Conservation (phyloP, 2,888 invertebrate genomes). For the Hartigia nigra region DNA sequence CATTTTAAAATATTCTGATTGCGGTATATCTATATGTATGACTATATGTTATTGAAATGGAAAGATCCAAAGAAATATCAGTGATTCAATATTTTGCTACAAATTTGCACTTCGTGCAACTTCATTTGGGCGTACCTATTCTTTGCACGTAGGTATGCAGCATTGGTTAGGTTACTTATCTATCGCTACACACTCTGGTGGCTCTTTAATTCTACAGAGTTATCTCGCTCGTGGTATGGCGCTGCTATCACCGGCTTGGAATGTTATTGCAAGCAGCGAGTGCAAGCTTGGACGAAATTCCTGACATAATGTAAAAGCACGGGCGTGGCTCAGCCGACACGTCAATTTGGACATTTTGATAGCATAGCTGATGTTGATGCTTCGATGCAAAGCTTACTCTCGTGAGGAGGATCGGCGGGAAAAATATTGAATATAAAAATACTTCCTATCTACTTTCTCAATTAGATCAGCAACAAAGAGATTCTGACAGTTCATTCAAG, state of each 20-base stretch:
- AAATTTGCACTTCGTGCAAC: neutral
- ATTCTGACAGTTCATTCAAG: too few species aligned
- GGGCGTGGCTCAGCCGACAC: constrained; percentile 13
- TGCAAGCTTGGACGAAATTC: constrained; percentile 41
- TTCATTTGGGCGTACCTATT: neutral
- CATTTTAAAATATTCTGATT: neutral
- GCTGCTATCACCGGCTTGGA: constrained; percentile 23
- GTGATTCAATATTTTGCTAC: neutral
- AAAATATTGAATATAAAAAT: too few species aligned
- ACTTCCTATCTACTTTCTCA: too few species aligned
- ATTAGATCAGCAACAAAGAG: too few species aligned
- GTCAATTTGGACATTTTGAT: constrained; percentile 10
- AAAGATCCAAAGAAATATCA: neutral
- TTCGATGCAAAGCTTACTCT: neutral
- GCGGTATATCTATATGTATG: neutral
- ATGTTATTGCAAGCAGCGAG: constrained; percentile 41
- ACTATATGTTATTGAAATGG: neutral
- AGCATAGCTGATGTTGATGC: neutral
- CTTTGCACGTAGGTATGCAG: neutral
- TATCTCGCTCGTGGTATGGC: neutral
- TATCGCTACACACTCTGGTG: neutral
- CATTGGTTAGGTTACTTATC: neutral
- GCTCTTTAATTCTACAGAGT: neutral
- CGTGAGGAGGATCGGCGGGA: too few species aligned
- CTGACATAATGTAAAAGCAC: constrained; percentile 37